These are phyloP conservation scores for Botia almorhae DNA, from an alignment of 2,797 vertebrate species.

Conservation along the genomic window DNA sequence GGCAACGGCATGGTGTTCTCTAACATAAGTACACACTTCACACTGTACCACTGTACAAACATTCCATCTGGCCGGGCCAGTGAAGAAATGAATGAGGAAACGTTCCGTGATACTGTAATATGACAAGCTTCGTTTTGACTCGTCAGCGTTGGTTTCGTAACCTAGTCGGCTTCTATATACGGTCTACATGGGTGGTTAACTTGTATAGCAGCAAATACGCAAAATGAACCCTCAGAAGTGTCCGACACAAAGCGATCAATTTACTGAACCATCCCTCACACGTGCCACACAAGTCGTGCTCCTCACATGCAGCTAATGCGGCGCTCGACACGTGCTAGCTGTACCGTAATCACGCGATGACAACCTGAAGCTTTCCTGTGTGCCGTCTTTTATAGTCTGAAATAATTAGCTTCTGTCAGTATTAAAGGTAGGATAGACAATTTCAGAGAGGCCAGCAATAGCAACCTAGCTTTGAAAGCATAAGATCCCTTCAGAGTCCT, in stretches of 20 bases:
- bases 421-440: too few species aligned
- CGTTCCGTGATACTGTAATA: not conserved
- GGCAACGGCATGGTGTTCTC: not conserved
- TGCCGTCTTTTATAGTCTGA: too few species aligned
- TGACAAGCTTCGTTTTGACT: not conserved
- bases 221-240: not conserved
- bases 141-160: not conserved
- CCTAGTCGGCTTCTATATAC: too few species aligned
- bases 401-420: too few species aligned
- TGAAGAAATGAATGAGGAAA: slow-evolving; percentile 23
- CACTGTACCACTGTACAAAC: slow-evolving; percentile 15
- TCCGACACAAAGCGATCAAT: not conserved
- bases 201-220: not conserved
- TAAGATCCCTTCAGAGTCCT: too few species aligned
- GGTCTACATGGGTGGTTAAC: not conserved
- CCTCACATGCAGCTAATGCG: not conserved
- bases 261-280: not conserved
- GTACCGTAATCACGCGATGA: too few species aligned
- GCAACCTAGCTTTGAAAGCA: too few species aligned
- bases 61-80: not conserved
- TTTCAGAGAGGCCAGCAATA: too few species aligned
- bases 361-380: too few species aligned
- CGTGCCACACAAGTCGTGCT: not conserved
- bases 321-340: too few species aligned
- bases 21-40: slow-evolving; percentile 22